Conservation (phyloP, 2,113 vertebrate species). For the Echinops telfairi region DNA sequence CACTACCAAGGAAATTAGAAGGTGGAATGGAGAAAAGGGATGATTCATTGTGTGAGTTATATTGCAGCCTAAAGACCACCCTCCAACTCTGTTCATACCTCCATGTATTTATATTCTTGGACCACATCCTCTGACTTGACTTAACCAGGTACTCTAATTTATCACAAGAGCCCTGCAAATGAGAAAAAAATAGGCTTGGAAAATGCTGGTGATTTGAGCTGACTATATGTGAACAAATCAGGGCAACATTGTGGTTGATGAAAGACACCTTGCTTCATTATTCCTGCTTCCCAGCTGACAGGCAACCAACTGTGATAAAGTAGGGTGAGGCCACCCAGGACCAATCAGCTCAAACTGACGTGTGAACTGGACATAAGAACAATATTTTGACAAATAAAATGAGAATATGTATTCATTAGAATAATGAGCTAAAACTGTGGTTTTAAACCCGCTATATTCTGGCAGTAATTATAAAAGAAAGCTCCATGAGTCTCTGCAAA, state of each 20-base stretch:
- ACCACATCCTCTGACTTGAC: background rate
- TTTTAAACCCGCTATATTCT: background rate
- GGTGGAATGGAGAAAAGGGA: background rate
- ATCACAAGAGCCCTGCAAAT: background rate
- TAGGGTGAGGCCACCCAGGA: background rate
- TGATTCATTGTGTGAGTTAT: background rate
- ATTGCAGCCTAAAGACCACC: background rate
- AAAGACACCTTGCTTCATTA: background rate
- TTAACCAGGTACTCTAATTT: background rate
- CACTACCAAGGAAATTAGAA: background rate
- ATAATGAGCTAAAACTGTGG: background rate
- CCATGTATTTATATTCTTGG: background rate
- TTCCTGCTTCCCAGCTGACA: background rate
- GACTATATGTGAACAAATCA: background rate
- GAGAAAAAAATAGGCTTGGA: background rate
- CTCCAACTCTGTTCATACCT: too few relatives aligned
- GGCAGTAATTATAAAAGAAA: background rate
- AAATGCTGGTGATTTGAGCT: background rate
- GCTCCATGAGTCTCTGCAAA: slow-evolving; percentile 87
- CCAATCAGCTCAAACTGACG: background rate
- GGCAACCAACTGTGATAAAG: background rate
- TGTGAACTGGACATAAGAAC: background rate
- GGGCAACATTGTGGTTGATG: background rate
- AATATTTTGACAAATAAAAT: background rate
- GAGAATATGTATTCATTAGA: background rate